phyloP scores from a whole-genome alignment of 2,888 invertebrate genomes.

The Acanthopleura granulata region DNA sequence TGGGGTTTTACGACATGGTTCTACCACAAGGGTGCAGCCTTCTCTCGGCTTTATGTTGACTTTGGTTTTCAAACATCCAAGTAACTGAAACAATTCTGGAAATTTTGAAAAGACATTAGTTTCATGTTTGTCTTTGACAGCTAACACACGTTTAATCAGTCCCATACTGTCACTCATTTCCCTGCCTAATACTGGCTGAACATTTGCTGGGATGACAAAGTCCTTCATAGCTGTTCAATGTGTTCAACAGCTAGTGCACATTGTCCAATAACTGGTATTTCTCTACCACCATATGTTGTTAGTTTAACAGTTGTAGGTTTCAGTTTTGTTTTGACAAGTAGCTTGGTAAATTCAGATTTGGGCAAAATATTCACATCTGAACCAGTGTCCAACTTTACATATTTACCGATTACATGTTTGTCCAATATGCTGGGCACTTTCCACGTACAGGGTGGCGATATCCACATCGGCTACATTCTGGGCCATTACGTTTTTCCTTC shows the following conservation, averaged over 20 bases:
- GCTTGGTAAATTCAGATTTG: background rate
- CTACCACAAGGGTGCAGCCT: constrained; percentile 32
- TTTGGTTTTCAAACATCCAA: constrained; percentile 36
- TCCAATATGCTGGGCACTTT: background rate
- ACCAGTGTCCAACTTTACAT: constrained; percentile 22
- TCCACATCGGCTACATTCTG: background rate
- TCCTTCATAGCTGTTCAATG: background rate
- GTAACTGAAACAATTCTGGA: constrained; percentile 26
- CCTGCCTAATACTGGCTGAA: background rate
- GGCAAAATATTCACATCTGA: constrained; percentile 21
- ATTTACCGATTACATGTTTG: background rate
- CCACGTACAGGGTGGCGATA: constrained; percentile 18
- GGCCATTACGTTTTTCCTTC: background rate
- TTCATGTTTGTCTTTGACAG: background rate
- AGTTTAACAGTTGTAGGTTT: background rate
- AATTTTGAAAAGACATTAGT: constrained; percentile 3
- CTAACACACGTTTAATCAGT: constrained; percentile 18
- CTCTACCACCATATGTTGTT: background rate
- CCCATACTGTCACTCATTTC: background rate
- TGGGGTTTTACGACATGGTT: constrained; percentile 34
- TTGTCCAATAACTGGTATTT: background rate
- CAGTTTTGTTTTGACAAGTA: background rate
- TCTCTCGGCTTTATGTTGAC: constrained; percentile 29
- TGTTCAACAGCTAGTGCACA: background rate
- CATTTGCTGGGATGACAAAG: background rate